A percentile compares a stretch with the other conserved stretches of the same genome.
phyloP scores from a whole-genome alignment of 2,113 vertebrate genomes.

The Nycticorax nycticorax region DNA sequence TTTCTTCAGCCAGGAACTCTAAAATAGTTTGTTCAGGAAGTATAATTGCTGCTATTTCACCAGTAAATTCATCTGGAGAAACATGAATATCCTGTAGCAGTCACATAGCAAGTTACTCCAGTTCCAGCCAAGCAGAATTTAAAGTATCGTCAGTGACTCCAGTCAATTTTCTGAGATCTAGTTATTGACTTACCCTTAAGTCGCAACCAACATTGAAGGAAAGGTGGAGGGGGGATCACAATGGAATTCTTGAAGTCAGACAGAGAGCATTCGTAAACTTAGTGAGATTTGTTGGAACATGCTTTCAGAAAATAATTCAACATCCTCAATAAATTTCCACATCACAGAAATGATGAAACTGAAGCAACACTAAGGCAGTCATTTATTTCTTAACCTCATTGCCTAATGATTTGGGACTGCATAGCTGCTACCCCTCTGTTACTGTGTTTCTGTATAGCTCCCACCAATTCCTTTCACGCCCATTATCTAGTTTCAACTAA shows the following conservation, averaged over 20 bases:
- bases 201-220: not conserved
- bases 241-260: not conserved
- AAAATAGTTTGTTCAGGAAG: not conserved
- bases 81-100: not conserved
- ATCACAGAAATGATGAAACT: not conserved
- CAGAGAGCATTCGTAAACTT: not conserved
- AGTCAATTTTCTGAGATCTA: not conserved
- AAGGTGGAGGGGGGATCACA: not conserved
- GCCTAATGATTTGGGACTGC: not conserved
- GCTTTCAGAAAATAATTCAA: not conserved
- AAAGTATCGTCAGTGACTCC: not conserved
- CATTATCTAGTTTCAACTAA: not conserved
- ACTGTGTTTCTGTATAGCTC: not conserved
- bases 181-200: not conserved
- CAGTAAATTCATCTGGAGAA: not conserved
- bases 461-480: not conserved
- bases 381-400: not conserved
- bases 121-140: not conserved
- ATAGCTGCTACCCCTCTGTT: not conserved
- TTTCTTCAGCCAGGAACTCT: not conserved
- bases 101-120: not conserved
- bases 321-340: not conserved
- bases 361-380: not conserved
- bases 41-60: not conserved
- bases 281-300: not conserved